A percentile compares a stretch with the other conserved stretches of the same genome.
These are phyloP conservation scores for Pampus argenteus DNA, from an alignment of 2,797 vertebrate species.

Conservation along the genomic window DNA sequence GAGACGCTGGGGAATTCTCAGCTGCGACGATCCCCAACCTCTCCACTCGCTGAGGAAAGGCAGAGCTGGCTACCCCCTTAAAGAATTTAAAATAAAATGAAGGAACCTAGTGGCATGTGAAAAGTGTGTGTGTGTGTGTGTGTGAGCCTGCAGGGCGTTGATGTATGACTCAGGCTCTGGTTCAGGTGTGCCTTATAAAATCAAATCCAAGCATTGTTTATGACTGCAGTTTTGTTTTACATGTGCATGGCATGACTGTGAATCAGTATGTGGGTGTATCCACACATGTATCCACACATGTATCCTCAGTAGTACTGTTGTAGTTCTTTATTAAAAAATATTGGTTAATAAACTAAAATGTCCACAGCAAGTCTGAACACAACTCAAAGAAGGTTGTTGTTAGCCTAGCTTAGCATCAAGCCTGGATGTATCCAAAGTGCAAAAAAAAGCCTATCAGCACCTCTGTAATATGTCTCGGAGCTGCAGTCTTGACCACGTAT, in stretches of 20 bases:
- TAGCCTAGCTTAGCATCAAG: conserved; percentile 4
- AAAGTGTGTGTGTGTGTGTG: background rate
- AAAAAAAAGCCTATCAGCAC: background rate
- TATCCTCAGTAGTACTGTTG: background rate
- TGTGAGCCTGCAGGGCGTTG: conserved; percentile 29
- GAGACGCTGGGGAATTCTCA: conserved; percentile 59
- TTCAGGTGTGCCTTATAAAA: conserved; percentile 65
- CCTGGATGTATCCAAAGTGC: background rate
- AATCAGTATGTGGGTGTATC: conserved; percentile 3
- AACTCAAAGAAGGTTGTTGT: background rate
- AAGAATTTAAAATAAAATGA: background rate
- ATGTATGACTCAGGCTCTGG: conserved; percentile 52
- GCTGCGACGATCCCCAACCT: conserved; percentile 46
- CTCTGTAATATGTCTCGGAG: no score
- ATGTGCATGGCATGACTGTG: conserved; percentile 40
- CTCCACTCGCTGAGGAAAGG: conserved; percentile 27
- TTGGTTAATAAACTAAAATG: background rate
- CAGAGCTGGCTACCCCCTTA: background rate
- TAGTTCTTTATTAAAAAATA: no score
- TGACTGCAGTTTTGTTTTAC: background rate
- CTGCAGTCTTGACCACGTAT: no score
- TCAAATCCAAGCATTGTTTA: conserved; percentile 36
- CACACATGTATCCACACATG: background rate
- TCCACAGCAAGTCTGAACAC: background rate
- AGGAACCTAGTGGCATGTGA: conserved; percentile 1